Percentiles rank a stretch among this genome's conserved stretches.
phyloP scores from a whole-genome alignment of 2,113 vertebrate species.

The Salvelinus alpinus region DNA sequence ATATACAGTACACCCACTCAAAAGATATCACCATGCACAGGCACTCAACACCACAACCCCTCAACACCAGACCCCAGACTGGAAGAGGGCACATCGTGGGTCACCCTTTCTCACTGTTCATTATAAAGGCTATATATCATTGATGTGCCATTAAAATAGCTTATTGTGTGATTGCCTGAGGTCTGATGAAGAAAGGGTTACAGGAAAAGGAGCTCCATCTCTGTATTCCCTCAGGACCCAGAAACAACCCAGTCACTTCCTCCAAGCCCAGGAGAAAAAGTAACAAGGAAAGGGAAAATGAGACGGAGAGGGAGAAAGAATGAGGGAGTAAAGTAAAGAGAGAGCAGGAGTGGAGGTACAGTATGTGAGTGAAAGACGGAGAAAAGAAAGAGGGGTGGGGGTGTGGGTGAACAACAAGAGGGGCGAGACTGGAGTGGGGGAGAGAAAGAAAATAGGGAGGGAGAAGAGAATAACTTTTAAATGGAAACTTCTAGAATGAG shows the following conservation, averaged over 20 bases:
- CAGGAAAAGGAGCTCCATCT: conserved; percentile 74
- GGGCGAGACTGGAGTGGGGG: not conserved
- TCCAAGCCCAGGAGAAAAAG: conserved; percentile 54
- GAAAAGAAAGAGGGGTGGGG: conserved; percentile 17
- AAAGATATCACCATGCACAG: not conserved
- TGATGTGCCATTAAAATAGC: conserved; percentile 19
- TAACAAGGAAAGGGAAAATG: conserved; percentile 42
- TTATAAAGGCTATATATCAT: not conserved
- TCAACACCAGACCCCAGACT: not conserved
- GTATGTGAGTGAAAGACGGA: conserved; percentile 32
- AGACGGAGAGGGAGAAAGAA: conserved; percentile 10
- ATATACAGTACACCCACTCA: not conserved
- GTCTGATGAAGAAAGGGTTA: conserved; percentile 65
- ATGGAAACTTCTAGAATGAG: conserved; percentile 65
- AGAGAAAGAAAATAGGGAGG: not conserved
- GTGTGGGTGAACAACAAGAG: conserved; percentile 10
- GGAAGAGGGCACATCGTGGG: not conserved
- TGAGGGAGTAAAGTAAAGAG: conserved; percentile 22
- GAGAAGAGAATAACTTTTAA: conserved; percentile 17
- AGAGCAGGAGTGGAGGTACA: conserved; percentile 21
- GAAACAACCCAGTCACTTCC: conserved; percentile 75
- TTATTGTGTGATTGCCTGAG: conserved; percentile 12
- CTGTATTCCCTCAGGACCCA: conserved; percentile 64
- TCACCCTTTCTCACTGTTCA: not conserved
- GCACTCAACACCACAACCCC: not conserved